These are phyloP conservation scores for Microctonus brassicae DNA, from an alignment of 2,888 invertebrate genomes.

Conservation along the genomic window DNA sequence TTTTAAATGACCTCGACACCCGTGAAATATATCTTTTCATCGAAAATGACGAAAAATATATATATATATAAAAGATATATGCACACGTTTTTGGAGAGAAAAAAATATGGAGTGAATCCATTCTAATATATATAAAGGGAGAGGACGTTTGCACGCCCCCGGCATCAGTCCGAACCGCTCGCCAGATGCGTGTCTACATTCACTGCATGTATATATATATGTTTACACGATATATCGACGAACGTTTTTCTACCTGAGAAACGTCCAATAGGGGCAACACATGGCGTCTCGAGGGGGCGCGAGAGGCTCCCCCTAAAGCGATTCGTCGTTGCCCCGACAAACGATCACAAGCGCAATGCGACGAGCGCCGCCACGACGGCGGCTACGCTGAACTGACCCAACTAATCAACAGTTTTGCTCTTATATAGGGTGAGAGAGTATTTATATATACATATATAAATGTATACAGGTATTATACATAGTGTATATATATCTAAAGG, in stretches of 20 bases:
- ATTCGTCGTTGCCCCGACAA: constrained; percentile 13
- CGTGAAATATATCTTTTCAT: constrained; percentile 19
- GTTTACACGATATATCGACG: constrained; percentile 27
- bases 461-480: too few species aligned
- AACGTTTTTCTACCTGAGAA: constrained; percentile 61
- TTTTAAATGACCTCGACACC: constrained; percentile 12
- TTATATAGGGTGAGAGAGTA: not conserved
- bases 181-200: constrained; percentile 57
- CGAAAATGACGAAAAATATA: not conserved
- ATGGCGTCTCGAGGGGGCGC: constrained; percentile 54
- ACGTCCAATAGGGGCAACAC: constrained; percentile 58
- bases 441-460: too few species aligned
- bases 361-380: not conserved
- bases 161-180: constrained; percentile 52
- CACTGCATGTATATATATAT: constrained; percentile 38
- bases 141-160: constrained; percentile 50
- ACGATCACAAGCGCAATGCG: constrained; percentile 8
- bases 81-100: constrained; percentile 39
- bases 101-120: constrained; percentile 21
- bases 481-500: not conserved
- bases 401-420: constrained; percentile 10
- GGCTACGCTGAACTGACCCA: constrained; percentile 12
- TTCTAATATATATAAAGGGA: constrained; percentile 25
- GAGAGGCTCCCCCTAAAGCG: constrained; percentile 5
- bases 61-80: constrained; percentile 38